phyloP scores from a whole-genome alignment of 2,888 invertebrate species.

The Caradrina clavipalpis region DNA sequence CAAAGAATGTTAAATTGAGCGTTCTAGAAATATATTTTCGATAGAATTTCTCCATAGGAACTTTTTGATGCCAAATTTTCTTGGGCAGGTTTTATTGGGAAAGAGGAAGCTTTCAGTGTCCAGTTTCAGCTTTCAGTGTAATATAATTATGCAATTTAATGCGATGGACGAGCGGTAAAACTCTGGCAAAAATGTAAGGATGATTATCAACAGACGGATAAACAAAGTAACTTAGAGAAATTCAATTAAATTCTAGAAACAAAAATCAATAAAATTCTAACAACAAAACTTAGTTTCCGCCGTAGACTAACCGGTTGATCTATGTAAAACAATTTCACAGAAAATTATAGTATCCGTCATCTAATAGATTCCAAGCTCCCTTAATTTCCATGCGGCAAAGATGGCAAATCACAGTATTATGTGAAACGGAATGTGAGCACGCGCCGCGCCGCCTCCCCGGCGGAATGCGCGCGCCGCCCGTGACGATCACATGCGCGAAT shows the following conservation, averaged over 20 bases:
- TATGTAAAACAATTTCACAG: not conserved
- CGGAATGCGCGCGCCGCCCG: slow-evolving; percentile 78
- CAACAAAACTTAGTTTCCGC: not conserved
- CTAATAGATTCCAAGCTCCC: slow-evolving; percentile 56
- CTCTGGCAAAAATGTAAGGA: no score
- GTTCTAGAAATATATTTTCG: no score
- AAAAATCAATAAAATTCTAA: not conserved
- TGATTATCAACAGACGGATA: no score
- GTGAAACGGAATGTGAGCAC: slow-evolving; percentile 88
- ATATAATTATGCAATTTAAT: no score
- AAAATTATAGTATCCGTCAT: slow-evolving; percentile 18
- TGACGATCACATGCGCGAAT: slow-evolving; percentile 66
- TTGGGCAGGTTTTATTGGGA: no score
- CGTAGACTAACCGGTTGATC: not conserved
- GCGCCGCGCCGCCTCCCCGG: slow-evolving; percentile 82
- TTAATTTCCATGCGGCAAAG: slow-evolving; percentile 72
- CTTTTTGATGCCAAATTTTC: no score
- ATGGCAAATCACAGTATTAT: slow-evolving; percentile 73
- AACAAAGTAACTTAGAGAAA: no score
- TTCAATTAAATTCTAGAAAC: not conserved
- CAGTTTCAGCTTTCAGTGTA: no score
- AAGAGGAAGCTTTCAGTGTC: no score
- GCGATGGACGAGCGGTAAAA: no score
- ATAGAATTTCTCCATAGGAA: no score
- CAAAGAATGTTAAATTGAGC: no score